Base-by-base conservation (phyloP, 2,888 invertebrate genomes). In the Scaptomyza polygonia region DNA sequence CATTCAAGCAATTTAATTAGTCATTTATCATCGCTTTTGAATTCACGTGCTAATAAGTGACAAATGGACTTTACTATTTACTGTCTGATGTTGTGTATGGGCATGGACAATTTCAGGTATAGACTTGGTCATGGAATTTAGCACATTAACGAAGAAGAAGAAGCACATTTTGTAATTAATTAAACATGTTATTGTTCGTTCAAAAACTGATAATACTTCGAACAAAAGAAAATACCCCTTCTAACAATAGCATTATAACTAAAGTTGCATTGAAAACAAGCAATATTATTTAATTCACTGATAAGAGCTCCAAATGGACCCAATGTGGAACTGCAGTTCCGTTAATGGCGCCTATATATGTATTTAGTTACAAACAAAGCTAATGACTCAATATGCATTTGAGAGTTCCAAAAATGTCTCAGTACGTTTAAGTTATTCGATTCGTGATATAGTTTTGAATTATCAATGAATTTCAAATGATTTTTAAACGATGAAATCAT, bases 241-340 rank as follows among this genome's bases (percentile, higher is more conserved):
- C 14, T 3, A 3, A 14, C 29, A 32, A 30, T 29, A 5, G 32
- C 8, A 12, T 18, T 43, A 11, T 18, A 39, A 54, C 43, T 56
- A 68, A 49, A 54, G 40, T 56, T 43, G 36, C 51, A 61, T 65
- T 59, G 48, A 62, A 27, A 18, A 36, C 45, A 67, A 54, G 45
- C 55, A 69, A 58, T 68, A 51, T 14, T 25, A 36, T 32, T 53
- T 11, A 30, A 21, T 53, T 44, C 44, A 14, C 80, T 80, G 80
- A 79, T 79, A 80, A 70, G 54, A 57, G 56, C 39, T 61, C 63
- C 66, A 76, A 78, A 67, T 71, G 57, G 62, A 65, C 49, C 58
- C 39, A n/a, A 6, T 16, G 27, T 12, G 18, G 16, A 34, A 14
- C 39, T 52, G 42, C 51, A 48, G 34, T 12, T 25, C 16, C 14